Base-by-base conservation (phyloP, 2,797 vertebrate species). In the Cryptoprocta ferox region DNA sequence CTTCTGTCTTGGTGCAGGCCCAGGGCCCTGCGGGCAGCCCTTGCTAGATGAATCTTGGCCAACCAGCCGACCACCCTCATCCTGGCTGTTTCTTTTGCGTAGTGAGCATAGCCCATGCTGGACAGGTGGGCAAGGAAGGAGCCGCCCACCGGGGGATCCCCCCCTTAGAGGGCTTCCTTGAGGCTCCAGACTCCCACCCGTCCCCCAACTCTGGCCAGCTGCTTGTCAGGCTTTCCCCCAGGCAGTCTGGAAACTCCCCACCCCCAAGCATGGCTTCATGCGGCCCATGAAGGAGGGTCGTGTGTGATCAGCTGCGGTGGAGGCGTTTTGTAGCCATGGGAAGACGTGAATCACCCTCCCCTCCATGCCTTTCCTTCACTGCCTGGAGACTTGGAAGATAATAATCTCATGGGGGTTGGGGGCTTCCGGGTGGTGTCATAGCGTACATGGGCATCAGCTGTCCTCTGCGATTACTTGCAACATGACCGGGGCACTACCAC, bases 281-380 rank as follows among this genome's bases (percentile, higher is more conserved):
- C 66, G 95, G 94, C 83, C 93, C 86, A 37, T 0, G 2, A 85
- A 86, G 95, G 89, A 76, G 76, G 93, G 48, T 75, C 59, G 5
- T 12, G 61, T 68, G 42, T 75, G 91, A 73, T 89, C 95, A 66
- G 89, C 96, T 76, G 93, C 59, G n/a, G 56, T 73, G 59, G 91
- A 88, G 96, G 63, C 53, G 35, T 84, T 93, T 37, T 87, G 95
- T 87, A 93, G 91, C 50, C 6, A 5, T 75, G 45, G 89, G 79
- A 92, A 97, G 89, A 76, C 45, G 56, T 97, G 97, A 97, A 1
- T 97, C 96, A 94, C 79, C 15, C 37, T 56, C 28, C 53, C 65
- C 79, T 6, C 63, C 6, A 1, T 16, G 84, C 68, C 86, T 93
- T 48, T 94, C 28, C 32, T 76, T 66, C 30, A 76, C 70, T 8